Conservation (phyloP, 2,797 vertebrate genomes). For the Bryconaethiops microstoma region DNA sequence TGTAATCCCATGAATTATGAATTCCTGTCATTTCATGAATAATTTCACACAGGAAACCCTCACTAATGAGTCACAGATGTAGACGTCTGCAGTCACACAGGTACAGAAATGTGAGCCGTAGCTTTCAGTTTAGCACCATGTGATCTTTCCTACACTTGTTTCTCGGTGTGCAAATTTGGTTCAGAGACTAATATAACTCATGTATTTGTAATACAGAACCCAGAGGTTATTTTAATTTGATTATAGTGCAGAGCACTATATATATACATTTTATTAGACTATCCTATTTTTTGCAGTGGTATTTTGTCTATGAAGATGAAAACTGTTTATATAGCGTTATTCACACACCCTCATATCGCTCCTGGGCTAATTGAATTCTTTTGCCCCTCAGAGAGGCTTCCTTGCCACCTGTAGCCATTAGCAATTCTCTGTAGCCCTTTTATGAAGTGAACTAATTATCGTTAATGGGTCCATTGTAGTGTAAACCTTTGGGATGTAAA, state of each 20-base stretch:
- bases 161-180: neutral
- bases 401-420: conserved; percentile 32
- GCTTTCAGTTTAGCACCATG: neutral
- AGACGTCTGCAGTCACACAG: neutral
- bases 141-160: neutral
- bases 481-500: conserved; percentile 17
- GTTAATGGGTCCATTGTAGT: conserved; percentile 18
- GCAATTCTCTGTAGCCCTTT: conserved; percentile 17
- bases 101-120: conserved; percentile 7
- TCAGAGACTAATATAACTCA: neutral
- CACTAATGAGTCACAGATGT: conserved; percentile 15
- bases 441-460: conserved; percentile 28
- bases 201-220: too few species aligned
- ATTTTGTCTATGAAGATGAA: conserved; percentile 6
- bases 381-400: conserved; percentile 19
- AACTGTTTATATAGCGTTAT: neutral
- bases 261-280: too few species aligned
- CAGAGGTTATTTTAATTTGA: too few species aligned
- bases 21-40: conserved; percentile 26
- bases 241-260: too few species aligned
- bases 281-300: neutral
- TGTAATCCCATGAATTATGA: conserved; percentile 8
- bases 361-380: conserved; percentile 28
- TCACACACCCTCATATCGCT: neutral
- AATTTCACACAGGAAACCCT: conserved; percentile 30